phyloP scores from a whole-genome alignment of 2,113 vertebrate genomes.

The Lepus timidus region DNA sequence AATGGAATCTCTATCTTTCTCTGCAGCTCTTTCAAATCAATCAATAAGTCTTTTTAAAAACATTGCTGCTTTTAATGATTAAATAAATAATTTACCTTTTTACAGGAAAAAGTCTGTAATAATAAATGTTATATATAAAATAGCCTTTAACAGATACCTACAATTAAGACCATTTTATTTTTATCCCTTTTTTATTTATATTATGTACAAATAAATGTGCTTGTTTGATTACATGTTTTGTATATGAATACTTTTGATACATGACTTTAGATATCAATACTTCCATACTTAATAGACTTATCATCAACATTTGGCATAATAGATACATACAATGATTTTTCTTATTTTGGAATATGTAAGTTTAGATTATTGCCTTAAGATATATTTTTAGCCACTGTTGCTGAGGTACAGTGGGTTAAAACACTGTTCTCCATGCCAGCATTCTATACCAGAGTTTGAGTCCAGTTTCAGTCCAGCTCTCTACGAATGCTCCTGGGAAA shows the following conservation, averaged over 20 bases:
- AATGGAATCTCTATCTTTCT: too few species aligned
- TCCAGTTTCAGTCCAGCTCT: too few species aligned
- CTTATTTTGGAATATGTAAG: neutral
- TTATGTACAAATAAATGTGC: neutral
- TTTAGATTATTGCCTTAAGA: conserved; percentile 3
- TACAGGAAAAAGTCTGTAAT: neutral
- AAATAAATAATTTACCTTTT: neutral
- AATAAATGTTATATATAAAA: neutral
- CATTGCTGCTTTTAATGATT: neutral
- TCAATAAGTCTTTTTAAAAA: neutral
- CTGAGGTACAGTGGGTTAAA: too few species aligned
- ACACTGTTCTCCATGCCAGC: too few species aligned
- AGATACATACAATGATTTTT: neutral
- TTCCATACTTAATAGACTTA: neutral
- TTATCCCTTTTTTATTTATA: neutral
- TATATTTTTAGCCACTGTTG: neutral
- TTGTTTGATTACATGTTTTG: neutral
- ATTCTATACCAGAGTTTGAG: too few species aligned
- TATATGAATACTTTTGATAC: neutral
- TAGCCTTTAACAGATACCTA: neutral
- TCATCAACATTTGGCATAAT: neutral
- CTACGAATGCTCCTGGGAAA: too few species aligned
- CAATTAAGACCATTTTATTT: neutral
- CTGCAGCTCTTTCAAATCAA: too few species aligned
- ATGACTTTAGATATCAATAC: neutral